phyloP scores from a whole-genome alignment of 1,140 invertebrate genomes.

The Bathynomus jamesi region DNA sequence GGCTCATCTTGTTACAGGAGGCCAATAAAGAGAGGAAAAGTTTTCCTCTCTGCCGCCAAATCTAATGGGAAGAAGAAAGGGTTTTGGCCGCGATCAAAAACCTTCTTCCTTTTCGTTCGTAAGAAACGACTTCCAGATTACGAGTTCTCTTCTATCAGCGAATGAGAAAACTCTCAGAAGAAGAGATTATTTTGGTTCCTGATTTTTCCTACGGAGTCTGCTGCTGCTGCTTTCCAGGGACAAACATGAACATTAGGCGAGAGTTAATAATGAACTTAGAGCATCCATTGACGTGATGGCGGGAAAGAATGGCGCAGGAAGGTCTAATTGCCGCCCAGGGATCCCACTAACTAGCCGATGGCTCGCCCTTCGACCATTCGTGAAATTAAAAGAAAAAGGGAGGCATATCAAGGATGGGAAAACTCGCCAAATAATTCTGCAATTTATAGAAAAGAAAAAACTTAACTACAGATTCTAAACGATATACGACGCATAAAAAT shows the following conservation, averaged over 20 bases:
- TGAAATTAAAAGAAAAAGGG: background rate
- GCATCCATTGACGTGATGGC: background rate
- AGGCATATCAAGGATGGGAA: background rate
- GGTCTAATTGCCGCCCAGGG: background rate
- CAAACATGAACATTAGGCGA: background rate
- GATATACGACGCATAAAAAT: background rate
- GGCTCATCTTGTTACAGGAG: background rate
- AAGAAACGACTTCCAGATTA: background rate
- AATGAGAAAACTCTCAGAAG: background rate
- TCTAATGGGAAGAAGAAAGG: background rate
- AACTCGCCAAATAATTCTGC: background rate
- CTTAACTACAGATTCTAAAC: background rate
- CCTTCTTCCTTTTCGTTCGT: background rate
- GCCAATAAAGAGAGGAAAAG: background rate
- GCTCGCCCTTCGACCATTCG: background rate
- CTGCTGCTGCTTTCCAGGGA: background rate
- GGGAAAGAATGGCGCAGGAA: background rate
- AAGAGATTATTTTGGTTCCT: background rate
- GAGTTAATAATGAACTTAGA: background rate
- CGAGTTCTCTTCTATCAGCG: background rate
- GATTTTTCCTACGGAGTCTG: constrained; percentile 1
- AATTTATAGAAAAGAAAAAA: background rate
- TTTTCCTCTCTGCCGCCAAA: background rate
- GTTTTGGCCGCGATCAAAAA: constrained; percentile 1
- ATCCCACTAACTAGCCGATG: background rate